Percentiles rank a stretch among this genome's conserved stretches.
Evolutionary conservation across 1,140 invertebrate species (phyloP).

Genomic region (Macrostomum lignano): DNA sequence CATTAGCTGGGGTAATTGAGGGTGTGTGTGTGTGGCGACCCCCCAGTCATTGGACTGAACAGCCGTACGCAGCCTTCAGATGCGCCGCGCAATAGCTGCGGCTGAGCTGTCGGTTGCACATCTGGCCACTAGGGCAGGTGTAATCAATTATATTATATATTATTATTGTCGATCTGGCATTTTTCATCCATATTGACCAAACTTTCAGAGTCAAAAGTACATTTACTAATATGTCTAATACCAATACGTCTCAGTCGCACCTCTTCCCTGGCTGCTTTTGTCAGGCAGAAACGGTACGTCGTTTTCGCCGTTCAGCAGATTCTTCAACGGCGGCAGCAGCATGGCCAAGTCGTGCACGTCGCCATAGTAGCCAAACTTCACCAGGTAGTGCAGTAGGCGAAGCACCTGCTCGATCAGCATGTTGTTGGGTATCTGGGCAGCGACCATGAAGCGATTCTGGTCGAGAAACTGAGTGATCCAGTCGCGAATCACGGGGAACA

Average conservation of each 20-base stretch:
- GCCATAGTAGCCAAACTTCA: constrained; percentile 10
- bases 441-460: constrained; percentile 20
- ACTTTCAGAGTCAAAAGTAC: background rate
- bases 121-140: too few relatives aligned
- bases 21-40: too few relatives aligned
- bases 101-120: too few relatives aligned
- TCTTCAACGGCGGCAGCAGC: constrained; percentile 8
- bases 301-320: constrained; percentile 8
- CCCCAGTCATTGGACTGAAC: too few relatives aligned
- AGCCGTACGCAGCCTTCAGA: too few relatives aligned
- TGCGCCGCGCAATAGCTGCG: too few relatives aligned
- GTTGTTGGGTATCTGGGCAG: constrained; percentile 18
- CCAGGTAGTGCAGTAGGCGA: constrained; percentile 8
- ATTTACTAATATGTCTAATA: background rate
- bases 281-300: constrained; percentile 9
- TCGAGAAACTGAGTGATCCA: constrained; percentile 20
- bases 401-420: constrained; percentile 17
- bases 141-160: too few relatives aligned
- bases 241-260: constrained; percentile 9
- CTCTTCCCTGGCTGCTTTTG: constrained; percentile 13
- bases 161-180: too few relatives aligned
- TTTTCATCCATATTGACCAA: background rate
- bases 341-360: constrained; percentile 7
- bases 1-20: too few relatives aligned
- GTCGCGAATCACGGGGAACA: constrained; percentile 12